A percentile compares a stretch with the other conserved stretches of the same genome.
phyloP scores from a whole-genome alignment of 2,888 invertebrate species.

The Tetragonisca angustula region DNA sequence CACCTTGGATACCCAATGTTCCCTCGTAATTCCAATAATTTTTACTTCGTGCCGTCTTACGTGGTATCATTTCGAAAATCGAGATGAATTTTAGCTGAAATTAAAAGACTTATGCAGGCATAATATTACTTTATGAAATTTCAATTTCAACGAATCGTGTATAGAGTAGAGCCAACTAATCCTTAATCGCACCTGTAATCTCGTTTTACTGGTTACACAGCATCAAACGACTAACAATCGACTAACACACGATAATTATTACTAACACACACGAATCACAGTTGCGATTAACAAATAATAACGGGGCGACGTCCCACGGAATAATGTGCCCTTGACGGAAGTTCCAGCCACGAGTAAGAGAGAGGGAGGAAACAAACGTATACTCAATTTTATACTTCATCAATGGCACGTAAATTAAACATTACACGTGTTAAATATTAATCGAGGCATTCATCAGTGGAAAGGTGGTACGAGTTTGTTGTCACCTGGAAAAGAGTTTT shows the following conservation, averaged over 20 bases:
- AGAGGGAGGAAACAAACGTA: neutral
- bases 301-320: neutral
- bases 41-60: neutral
- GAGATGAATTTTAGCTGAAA: neutral
- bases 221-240: slow-evolving; percentile 22
- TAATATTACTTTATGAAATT: neutral
- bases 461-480: neutral
- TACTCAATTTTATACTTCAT: neutral
- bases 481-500: neutral
- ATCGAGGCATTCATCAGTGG: neutral
- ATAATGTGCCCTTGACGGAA: neutral
- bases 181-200: slow-evolving; percentile 46
- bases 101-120: too few species aligned
- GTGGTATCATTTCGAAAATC: neutral
- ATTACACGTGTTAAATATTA: slow-evolving; percentile 1
- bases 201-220: slow-evolving; percentile 26
- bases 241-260: slow-evolving; percentile 20
- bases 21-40: neutral
- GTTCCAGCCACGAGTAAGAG: neutral
- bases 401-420: slow-evolving; percentile 9
- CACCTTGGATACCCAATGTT: neutral
- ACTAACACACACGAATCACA: slow-evolving; percentile 19
- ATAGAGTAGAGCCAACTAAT: neutral
- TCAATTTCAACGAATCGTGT: neutral
- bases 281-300: slow-evolving; percentile 44